Percentiles rank a stretch among this genome's conserved stretches.
These are phyloP conservation scores for Daptonema setosum DNA, from an alignment of 2,888 invertebrate species.

Conservation along the genomic window DNA sequence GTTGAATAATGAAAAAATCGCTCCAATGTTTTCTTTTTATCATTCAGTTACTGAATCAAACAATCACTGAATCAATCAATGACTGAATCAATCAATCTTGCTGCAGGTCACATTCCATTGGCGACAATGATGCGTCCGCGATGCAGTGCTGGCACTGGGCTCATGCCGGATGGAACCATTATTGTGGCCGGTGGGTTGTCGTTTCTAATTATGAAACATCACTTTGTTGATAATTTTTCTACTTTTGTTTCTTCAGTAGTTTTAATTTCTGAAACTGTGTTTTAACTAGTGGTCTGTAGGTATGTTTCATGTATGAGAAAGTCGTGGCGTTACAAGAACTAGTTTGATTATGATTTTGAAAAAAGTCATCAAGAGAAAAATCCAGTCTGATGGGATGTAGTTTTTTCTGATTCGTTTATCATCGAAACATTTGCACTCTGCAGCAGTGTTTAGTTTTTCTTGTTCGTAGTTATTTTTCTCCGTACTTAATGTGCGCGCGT, in stretches of 20 bases:
- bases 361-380: neutral
- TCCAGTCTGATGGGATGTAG: no score
- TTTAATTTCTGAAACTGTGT: neutral
- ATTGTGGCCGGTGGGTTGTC: neutral
- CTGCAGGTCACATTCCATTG: neutral
- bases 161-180: neutral
- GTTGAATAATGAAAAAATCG: no score
- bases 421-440: no score
- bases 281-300: neutral
- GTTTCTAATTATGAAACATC: neutral
- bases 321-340: neutral
- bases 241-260: neutral
- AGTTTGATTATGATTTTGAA: neutral
- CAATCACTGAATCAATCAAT: no score
- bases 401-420: no score
- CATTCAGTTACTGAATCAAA: no score
- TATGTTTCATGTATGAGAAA: neutral
- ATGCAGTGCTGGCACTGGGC: neutral
- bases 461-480: no score
- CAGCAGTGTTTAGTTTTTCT: no score
- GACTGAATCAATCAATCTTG: no score
- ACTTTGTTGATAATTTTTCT: no score
- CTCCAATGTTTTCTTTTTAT: no score
- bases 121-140: neutral
- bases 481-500: no score